A percentile compares a stretch with the other conserved stretches of the same genome.
These are phyloP conservation scores for Strigamia crassipes DNA, from an alignment of 2,888 invertebrate species.

Conservation along the genomic window DNA sequence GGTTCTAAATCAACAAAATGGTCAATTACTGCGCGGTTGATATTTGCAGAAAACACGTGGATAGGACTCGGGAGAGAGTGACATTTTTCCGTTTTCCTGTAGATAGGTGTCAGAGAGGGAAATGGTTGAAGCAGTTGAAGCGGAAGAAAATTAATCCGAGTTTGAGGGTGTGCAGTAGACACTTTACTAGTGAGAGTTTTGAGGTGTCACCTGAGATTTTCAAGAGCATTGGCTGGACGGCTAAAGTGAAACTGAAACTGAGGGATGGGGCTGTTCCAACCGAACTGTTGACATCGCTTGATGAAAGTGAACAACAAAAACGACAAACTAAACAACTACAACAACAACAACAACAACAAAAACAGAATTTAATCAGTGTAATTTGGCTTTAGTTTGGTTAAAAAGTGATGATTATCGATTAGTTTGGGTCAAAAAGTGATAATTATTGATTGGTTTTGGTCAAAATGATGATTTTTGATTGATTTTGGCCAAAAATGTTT, in stretches of 20 bases:
- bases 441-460: too few species aligned
- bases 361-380: too few species aligned
- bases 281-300: neutral
- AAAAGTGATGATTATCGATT: too few species aligned
- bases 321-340: too few species aligned
- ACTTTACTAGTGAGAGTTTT: neutral
- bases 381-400: too few species aligned
- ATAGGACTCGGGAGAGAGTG: neutral
- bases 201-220: neutral
- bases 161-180: neutral
- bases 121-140: neutral
- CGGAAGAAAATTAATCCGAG: neutral
- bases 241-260: neutral
- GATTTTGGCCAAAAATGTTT: too few species aligned
- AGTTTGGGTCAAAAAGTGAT: too few species aligned
- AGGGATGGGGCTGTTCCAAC: neutral
- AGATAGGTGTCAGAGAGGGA: neutral
- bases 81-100: neutral
- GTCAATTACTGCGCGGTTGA: neutral
- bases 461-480: too few species aligned
- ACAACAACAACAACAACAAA: too few species aligned
- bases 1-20: too few species aligned
- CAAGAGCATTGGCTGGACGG: neutral
- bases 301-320: too few species aligned
- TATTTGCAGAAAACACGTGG: neutral